Evolutionary conservation across 2,113 vertebrate genomes (phyloP).

Genomic region (Oryzias curvinotus): DNA sequence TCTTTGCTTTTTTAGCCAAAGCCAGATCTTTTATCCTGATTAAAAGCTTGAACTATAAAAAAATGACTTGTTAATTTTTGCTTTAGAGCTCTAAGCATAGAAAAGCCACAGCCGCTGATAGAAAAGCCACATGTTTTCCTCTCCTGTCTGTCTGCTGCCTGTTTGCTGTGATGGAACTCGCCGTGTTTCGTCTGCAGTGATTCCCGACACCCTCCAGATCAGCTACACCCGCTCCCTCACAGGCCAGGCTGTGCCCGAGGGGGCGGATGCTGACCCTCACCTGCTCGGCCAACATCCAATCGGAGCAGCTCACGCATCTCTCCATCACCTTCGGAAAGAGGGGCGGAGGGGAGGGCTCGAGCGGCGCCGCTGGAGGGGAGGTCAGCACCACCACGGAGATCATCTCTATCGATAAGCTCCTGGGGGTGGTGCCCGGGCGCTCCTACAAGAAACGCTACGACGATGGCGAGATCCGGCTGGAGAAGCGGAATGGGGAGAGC

Average conservation of each 20-base stretch:
- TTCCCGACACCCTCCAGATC: slow-evolving; percentile 84
- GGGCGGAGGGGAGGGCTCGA: background rate
- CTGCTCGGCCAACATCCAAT: slow-evolving; percentile 77
- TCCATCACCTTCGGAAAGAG: slow-evolving; percentile 82
- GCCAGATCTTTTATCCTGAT: slow-evolving; percentile 8
- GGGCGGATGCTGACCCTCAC: slow-evolving; percentile 80
- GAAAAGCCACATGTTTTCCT: slow-evolving; percentile 16
- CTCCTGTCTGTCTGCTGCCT: slow-evolving; percentile 12
- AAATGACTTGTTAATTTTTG: slow-evolving; percentile 15
- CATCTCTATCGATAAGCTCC: slow-evolving; percentile 76
- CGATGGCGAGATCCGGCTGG: slow-evolving; percentile 77
- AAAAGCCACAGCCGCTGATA: slow-evolving; percentile 11
- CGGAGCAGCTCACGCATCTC: slow-evolving; percentile 84
- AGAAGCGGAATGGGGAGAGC: slow-evolving; percentile 75
- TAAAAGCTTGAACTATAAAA: slow-evolving; percentile 5
- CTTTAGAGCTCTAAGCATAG: slow-evolving; percentile 33
- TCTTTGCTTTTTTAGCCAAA: slow-evolving; percentile 18
- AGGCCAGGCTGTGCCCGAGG: slow-evolving; percentile 76
- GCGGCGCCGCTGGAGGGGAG: slow-evolving; percentile 46
- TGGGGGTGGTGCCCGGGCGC: slow-evolving; percentile 69
- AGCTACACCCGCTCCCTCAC: slow-evolving; percentile 66
- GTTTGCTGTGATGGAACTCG: slow-evolving; percentile 32
- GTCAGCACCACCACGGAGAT: slow-evolving; percentile 77
- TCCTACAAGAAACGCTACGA: slow-evolving; percentile 74
- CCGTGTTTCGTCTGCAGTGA: slow-evolving; percentile 70